phyloP scores from a whole-genome alignment of 2,113 vertebrate species.

The Psammodynastes pulverulentus region DNA sequence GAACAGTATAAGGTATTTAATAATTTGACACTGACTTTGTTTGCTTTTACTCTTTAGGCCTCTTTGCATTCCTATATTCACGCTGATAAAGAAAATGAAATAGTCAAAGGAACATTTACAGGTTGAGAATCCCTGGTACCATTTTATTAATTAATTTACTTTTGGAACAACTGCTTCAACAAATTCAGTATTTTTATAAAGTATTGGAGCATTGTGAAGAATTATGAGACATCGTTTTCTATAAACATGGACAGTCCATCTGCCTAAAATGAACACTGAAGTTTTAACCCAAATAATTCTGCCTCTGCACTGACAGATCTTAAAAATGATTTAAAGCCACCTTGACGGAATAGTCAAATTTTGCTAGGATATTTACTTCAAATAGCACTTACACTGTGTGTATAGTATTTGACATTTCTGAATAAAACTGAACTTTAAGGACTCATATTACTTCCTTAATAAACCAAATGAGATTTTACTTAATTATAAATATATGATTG shows the following conservation, averaged over 20 bases:
- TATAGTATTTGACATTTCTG: background rate
- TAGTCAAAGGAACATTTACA: background rate
- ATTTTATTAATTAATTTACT: background rate
- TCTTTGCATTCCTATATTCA: background rate
- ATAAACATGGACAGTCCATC: background rate
- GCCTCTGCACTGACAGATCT: background rate
- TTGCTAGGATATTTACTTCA: background rate
- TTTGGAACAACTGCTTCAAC: background rate
- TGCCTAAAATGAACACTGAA: background rate
- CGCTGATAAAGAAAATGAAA: conserved; percentile 11
- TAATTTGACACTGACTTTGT: background rate
- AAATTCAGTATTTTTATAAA: background rate
- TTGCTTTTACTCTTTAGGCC: background rate
- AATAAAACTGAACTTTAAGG: background rate
- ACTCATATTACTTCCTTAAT: background rate
- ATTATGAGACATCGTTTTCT: background rate
- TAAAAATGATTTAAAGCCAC: background rate
- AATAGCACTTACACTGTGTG: background rate
- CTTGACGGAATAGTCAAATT: background rate
- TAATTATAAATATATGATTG: background rate
- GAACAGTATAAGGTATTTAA: background rate
- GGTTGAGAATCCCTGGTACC: background rate
- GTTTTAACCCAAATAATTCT: background rate
- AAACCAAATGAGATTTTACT: background rate
- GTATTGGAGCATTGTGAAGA: background rate